Base-by-base conservation (phyloP, 2,888 invertebrate species). In the Myopa tessellatipennis region DNA sequence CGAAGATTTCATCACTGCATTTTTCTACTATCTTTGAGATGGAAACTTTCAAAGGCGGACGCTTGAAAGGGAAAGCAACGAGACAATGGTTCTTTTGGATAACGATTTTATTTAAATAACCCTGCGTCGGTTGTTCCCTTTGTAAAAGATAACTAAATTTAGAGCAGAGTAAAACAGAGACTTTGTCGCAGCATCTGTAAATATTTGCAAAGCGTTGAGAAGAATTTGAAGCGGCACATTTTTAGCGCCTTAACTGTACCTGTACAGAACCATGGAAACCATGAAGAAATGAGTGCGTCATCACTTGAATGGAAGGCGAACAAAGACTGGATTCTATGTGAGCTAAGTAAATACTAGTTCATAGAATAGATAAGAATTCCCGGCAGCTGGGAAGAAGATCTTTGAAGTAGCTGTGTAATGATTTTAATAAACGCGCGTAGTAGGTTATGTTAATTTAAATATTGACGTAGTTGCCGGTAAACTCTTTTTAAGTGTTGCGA, bases 121-220 rank as follows among this genome's bases (percentile, higher is more conserved):
- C 61, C 34, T 1, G 2, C 4, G 4, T 61, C 26, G 6, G 61
- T 58, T 6, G 26, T 61, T 61, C 4, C 61, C n/a, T 61, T 26
- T 6, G 26, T n/a, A 26, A 61, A 26, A 61, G 61, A 71, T 38
- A 60, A 71, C 38, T 55, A 38, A 36, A 71, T 36, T 60, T 60
- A 60, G 58, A 71, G 60, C 36, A 71, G 55, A 36, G 10, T 18
- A 8, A 61, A 61, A 60, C 38, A 38, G 60, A 72, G 26, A 72
- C 63, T 18, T 73, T 26, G 61, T 18, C 61, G 18, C 77, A 79
- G 71, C 68, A 60, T 63, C 75, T 8, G 74, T 69, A 63, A 79
- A 79, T 78, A 79, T 78, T 79, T 78, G 58, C 78, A 16, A 14
- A 76, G 74, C 70, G 65, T 74, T 76, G 69, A 74, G 65, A 52